These are phyloP conservation scores for Alca torda DNA, from an alignment of 2,797 vertebrate genomes.

Conservation along the genomic window DNA sequence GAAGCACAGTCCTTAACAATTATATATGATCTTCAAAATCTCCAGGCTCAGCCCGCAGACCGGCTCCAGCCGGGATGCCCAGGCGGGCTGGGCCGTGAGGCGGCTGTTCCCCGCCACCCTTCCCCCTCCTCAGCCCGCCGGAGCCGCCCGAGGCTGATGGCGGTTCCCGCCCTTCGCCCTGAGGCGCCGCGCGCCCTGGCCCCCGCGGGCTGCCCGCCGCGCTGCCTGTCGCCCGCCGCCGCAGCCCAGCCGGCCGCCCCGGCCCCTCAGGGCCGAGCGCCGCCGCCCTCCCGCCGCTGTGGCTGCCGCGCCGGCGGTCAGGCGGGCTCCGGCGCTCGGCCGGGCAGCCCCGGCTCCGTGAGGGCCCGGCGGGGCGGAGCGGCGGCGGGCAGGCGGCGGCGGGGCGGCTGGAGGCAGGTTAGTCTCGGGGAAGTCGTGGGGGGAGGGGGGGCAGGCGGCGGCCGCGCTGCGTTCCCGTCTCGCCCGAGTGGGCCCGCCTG, in stretches of 20 bases:
- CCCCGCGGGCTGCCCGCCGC: neutral
- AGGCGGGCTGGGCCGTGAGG: neutral
- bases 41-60: neutral
- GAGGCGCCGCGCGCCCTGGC: neutral
- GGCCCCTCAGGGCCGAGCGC: rapidly evolving
- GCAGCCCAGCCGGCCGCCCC: rapidly evolving
- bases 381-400: too few species aligned
- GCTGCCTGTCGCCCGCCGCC: neutral
- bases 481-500: neutral
- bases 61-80: neutral
- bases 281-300: neutral
- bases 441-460: too few species aligned
- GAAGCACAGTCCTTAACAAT: neutral
- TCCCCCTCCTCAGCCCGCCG: neutral
- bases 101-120: too few species aligned
- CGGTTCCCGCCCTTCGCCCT: neutral
- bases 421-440: neutral
- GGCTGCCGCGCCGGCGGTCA: neutral
- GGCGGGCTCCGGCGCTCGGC: neutral
- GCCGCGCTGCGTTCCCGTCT: neutral
- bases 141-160: rapidly evolving
- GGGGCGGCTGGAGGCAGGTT: neutral
- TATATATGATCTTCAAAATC: too few species aligned
- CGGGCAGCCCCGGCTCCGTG: rapidly evolving
- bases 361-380: neutral